phyloP scores from a whole-genome alignment of 2,797 vertebrate species.

The Dallia pectoralis region DNA sequence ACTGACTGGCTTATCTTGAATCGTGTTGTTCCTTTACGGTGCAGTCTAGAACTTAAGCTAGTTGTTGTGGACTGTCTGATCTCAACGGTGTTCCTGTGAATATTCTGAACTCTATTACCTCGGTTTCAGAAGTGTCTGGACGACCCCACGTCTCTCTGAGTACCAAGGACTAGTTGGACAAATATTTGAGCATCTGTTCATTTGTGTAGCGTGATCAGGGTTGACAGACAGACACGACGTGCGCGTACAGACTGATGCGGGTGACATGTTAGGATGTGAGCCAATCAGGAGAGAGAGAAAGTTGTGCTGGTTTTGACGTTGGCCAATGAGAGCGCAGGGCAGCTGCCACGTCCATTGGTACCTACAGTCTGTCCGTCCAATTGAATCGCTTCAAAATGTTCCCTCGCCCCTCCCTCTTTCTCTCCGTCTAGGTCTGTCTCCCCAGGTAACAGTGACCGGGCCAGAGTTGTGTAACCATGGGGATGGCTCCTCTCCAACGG shows the following conservation, averaged over 20 bases:
- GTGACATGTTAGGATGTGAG: background rate
- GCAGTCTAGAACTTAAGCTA: too few species aligned
- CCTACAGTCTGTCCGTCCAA: background rate
- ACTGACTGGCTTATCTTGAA: too few species aligned
- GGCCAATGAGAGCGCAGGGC: background rate
- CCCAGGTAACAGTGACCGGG: slow-evolving; percentile 83
- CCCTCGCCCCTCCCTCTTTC: slow-evolving; percentile 3
- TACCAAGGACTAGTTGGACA: background rate
- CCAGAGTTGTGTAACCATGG: slow-evolving; percentile 90
- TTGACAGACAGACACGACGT: slow-evolving; percentile 6
- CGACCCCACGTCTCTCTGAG: background rate
- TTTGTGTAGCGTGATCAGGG: background rate
- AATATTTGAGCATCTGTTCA: background rate
- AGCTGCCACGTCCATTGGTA: background rate
- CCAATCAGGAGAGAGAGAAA: background rate
- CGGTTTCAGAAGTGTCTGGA: background rate
- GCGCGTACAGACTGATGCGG: background rate
- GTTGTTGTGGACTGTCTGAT: too few species aligned
- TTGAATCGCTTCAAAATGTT: slow-evolving; percentile 14
- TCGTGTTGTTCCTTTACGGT: too few species aligned
- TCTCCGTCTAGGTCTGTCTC: slow-evolving; percentile 79
- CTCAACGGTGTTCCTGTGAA: too few species aligned
- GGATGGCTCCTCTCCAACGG: slow-evolving; percentile 81
- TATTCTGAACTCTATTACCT: too few species aligned
- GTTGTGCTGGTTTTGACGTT: background rate